Evolutionary conservation across 2,888 invertebrate species (phyloP).

Genomic region (Athalia circularis): DNA sequence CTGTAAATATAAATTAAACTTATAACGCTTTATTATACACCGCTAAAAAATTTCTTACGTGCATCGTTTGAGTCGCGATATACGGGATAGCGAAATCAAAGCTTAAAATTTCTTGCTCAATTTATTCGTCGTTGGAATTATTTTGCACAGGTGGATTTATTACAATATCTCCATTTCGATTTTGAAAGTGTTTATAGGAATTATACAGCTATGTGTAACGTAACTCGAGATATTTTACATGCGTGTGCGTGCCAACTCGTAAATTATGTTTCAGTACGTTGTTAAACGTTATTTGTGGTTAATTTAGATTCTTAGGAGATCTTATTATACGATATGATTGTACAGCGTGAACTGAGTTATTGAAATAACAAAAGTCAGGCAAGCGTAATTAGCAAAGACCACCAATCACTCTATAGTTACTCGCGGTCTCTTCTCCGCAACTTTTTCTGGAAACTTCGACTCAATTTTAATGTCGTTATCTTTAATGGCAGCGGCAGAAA

Average conservation of each 20-base stretch:
- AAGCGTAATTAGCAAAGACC: conserved; percentile 7
- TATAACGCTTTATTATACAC: neutral
- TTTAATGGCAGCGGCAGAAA: no score
- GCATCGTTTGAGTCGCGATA: no score
- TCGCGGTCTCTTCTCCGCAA: no score
- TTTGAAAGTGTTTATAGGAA: neutral
- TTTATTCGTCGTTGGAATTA: no score
- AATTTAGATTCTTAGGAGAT: conserved; percentile 32
- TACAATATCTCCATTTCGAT: neutral
- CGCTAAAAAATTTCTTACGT: no score
- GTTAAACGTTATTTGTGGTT: conserved; percentile 43
- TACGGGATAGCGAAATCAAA: no score
- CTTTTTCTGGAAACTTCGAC: neutral
- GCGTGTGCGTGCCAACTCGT: conserved; percentile 30
- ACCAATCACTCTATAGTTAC: neutral
- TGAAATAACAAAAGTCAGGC: conserved; percentile 25
- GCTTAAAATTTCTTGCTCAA: no score
- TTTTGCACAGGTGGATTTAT: no score
- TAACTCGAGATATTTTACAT: neutral
- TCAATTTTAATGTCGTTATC: no score
- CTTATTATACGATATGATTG: neutral
- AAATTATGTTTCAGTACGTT: conserved; percentile 39
- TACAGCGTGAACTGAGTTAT: conserved; percentile 12
- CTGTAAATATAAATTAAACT: conserved; percentile 39
- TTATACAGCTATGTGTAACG: neutral